Conservation (phyloP, 2,888 invertebrate species). For the Arctia plantaginis region DNA sequence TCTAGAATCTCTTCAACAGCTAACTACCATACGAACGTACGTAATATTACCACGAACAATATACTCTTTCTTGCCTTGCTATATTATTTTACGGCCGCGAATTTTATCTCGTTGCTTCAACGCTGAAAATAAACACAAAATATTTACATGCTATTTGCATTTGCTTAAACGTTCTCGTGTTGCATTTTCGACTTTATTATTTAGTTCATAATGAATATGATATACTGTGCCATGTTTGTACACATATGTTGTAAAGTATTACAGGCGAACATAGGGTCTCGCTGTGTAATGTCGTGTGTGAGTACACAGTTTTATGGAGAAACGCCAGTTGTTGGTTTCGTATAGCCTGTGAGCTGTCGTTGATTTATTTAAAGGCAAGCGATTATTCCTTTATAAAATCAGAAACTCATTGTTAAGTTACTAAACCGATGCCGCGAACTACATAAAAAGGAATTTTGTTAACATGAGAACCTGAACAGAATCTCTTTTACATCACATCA, state of each 20-base stretch:
- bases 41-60: slow-evolving; percentile 70
- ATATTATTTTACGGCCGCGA: slow-evolving; percentile 74
- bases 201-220: slow-evolving; percentile 50
- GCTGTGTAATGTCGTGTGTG: slow-evolving; percentile 71
- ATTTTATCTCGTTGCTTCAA: slow-evolving; percentile 76
- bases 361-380: slow-evolving; percentile 49
- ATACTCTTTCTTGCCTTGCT: slow-evolving; percentile 68
- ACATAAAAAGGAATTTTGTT: neutral
- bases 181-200: slow-evolving; percentile 64
- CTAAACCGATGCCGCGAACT: neutral
- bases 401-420: slow-evolving; percentile 20
- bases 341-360: slow-evolving; percentile 42
- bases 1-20: slow-evolving; percentile 53
- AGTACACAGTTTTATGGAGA: slow-evolving; percentile 70
- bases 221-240: slow-evolving; percentile 55
- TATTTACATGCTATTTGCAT: slow-evolving; percentile 70
- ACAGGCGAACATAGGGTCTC: slow-evolving; percentile 74
- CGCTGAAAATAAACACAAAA: slow-evolving; percentile 72
- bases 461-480: neutral
- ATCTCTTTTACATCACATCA: neutral
- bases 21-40: slow-evolving; percentile 64
- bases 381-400: slow-evolving; percentile 46
- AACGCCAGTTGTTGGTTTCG: slow-evolving; percentile 63
- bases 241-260: slow-evolving; percentile 71
- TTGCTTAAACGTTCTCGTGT: slow-evolving; percentile 52